Conservation (phyloP, 2,797 vertebrate genomes). For the Erithacus rubecula region DNA sequence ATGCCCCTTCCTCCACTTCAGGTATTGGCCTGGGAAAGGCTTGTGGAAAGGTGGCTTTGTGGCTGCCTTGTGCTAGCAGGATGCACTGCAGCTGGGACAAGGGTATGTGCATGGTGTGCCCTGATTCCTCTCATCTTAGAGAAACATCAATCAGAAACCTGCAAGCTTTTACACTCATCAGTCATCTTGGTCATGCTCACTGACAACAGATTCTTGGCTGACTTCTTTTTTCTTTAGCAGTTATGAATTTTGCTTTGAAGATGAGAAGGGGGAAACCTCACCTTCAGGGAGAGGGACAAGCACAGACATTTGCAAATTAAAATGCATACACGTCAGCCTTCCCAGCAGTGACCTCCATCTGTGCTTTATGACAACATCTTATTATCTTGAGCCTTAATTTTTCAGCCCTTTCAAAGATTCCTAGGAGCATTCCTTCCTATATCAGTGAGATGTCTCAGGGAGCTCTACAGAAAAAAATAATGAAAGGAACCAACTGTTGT, state of each 20-base stretch:
- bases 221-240: neutral
- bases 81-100: neutral
- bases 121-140: neutral
- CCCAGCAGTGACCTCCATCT: neutral
- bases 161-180: slow-evolving; percentile 18
- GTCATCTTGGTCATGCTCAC: neutral
- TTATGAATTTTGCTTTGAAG: slow-evolving; percentile 22
- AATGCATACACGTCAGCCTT: neutral
- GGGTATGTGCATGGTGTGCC: neutral
- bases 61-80: neutral
- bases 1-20: neutral
- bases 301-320: slow-evolving; percentile 31
- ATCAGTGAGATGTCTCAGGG: neutral
- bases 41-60: neutral
- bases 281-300: slow-evolving; percentile 48
- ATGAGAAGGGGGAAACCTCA: neutral
- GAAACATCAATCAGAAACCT: slow-evolving; percentile 18
- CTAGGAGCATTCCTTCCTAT: neutral
- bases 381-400: slow-evolving; percentile 1
- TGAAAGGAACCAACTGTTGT: neutral
- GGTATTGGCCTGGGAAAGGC: neutral
- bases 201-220: slow-evolving; percentile 51
- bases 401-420: slow-evolving; percentile 14
- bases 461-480: neutral
- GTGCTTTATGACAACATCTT: neutral